Conservation (phyloP, 2,797 vertebrate species). For the Danio choprae region DNA sequence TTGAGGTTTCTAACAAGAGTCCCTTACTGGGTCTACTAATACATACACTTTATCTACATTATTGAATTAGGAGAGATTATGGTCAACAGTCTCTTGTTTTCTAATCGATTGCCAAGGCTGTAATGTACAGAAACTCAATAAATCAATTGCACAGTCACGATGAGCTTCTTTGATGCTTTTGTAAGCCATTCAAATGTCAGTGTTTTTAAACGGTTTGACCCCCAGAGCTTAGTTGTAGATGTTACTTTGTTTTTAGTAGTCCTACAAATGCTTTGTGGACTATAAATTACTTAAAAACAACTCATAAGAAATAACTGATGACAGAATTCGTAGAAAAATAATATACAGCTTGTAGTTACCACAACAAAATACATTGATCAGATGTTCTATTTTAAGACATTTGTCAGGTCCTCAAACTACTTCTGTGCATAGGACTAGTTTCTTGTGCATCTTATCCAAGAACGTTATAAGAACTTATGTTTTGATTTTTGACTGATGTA, state of each 20-base stretch:
- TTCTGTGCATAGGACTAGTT: too few species aligned
- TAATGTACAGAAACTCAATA: constrained; percentile 33
- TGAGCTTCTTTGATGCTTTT: constrained; percentile 32
- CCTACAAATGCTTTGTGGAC: neutral
- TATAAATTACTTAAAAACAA: neutral
- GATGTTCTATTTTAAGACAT: too few species aligned
- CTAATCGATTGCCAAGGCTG: constrained; percentile 11
- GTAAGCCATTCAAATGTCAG: constrained; percentile 35
- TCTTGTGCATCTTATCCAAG: too few species aligned
- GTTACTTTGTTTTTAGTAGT: constrained; percentile 1
- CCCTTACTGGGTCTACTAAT: neutral
- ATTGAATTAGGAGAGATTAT: neutral
- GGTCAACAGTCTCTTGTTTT: constrained; percentile 34
- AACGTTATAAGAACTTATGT: too few species aligned
- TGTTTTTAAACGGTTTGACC: constrained; percentile 42
- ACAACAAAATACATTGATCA: too few species aligned
- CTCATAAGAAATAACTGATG: too few species aligned
- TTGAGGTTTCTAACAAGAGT: neutral
- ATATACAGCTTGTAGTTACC: too few species aligned
- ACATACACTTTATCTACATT: neutral
- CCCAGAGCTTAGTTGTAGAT: constrained; percentile 28
- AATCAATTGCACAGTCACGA: constrained; percentile 33
- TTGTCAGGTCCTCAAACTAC: too few species aligned
- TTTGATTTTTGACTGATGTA: too few species aligned
- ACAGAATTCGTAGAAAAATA: too few species aligned